A percentile compares a stretch with the other conserved stretches of the same genome.
These are phyloP conservation scores for Odontothrips loti DNA, from an alignment of 2,888 invertebrate species.

Conservation along the genomic window DNA sequence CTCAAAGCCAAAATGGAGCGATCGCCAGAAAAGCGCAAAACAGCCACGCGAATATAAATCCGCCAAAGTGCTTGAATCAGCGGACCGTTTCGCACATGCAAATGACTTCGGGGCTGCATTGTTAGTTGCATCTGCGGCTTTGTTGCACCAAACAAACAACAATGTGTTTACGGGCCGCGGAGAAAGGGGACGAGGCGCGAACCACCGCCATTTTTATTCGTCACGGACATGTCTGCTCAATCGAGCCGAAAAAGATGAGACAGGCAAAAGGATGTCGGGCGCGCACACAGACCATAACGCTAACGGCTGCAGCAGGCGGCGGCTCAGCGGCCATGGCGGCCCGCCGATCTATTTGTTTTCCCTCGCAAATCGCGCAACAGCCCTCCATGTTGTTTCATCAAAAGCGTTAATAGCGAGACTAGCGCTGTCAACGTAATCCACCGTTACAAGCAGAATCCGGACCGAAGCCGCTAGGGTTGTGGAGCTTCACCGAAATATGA, in stretches of 20 bases:
- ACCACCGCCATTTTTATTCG: slow-evolving; percentile 22
- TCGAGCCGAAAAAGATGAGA: slow-evolving; percentile 24
- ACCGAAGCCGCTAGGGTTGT: too few relatives aligned
- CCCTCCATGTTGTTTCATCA: slow-evolving; percentile 24
- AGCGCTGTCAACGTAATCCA: background rate
- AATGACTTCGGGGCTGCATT: background rate
- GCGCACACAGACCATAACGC: background rate
- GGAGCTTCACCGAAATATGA: too few relatives aligned
- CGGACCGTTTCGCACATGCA: background rate
- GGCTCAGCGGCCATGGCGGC: background rate
- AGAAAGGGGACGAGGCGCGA: background rate
- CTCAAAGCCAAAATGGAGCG: too few relatives aligned
- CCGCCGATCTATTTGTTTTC: slow-evolving; percentile 19
- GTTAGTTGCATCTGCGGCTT: slow-evolving; percentile 4
- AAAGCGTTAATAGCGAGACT: slow-evolving; percentile 11
- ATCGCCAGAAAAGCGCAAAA: too few relatives aligned
- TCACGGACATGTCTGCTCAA: slow-evolving; percentile 10
- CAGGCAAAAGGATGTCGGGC: background rate
- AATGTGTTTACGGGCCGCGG: background rate
- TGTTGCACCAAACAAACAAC: slow-evolving; percentile 14
- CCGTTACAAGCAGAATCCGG: too few relatives aligned
- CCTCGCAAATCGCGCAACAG: slow-evolving; percentile 25
- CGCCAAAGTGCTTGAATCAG: too few relatives aligned
- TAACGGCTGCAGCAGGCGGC: background rate
- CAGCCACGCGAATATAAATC: too few relatives aligned